Base-by-base conservation (phyloP, 2,113 vertebrate genomes). In the Stegostoma tigrinum region DNA sequence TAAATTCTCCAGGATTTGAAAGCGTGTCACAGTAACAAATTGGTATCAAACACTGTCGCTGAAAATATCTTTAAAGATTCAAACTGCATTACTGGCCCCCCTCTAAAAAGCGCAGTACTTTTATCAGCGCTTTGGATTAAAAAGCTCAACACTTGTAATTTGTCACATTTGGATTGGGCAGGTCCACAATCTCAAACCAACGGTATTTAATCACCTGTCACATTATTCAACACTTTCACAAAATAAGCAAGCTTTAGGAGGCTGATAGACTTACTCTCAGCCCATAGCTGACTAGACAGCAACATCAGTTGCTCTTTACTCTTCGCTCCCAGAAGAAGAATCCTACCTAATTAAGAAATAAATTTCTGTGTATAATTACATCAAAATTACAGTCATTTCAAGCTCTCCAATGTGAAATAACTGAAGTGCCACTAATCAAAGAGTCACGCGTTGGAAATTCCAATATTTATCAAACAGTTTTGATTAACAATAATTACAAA, bases 311-410 rank as follows among this genome's bases (percentile, higher is more conserved):
- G 19, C 55, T 27, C 85, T 93, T 93, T 67, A 38, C 66, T 17
- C 89, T 66, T 93, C 61, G 67, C 17, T 61, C 64, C 34, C 61
- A 23, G 61, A 66, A 66, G 55, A 93, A 93, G 66, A 93, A 93
- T 66, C 61, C 61, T 45, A 93, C 67, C 89, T 93, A 66, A 66
- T 93, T 93, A 38, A 67, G 61, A 67, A 93, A 66, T 64, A 93
- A 66, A 91, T 91, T 93, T 93, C 34, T 17, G n/a, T 38, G n/a
- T 12, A 7, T 93, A 93, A 93, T 93, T 93, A 93, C 34, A 38
- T 61, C 61, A 93, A 67, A 93, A 93, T 93, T 93, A 93, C 34
- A 93, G 89, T 38, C 89, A 67, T 93, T 93, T 93, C 34, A 61
- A 93, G 89, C 14, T 66, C 61, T 93, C 89, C 38, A 93, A 66